phyloP scores from a whole-genome alignment of 2,888 invertebrate species.

The Drosophila merina region DNA sequence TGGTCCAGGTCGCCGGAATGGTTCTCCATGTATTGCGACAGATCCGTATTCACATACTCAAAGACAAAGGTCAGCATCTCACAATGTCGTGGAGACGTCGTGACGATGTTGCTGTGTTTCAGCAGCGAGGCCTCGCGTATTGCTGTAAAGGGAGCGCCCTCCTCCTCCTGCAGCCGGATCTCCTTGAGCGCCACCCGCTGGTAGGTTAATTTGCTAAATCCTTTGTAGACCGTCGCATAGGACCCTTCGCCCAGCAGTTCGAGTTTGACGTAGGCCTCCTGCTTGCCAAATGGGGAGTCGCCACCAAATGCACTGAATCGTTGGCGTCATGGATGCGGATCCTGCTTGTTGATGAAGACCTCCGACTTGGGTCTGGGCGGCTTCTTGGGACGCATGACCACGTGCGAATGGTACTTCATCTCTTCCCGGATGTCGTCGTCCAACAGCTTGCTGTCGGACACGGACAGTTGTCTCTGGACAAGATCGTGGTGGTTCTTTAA shows the following conservation, averaged over 20 bases:
- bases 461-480: constrained; percentile 94
- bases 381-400: constrained; percentile 94
- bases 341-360: constrained; percentile 93
- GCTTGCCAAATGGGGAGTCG: constrained; percentile 98
- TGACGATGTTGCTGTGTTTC: constrained; percentile 99
- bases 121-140: constrained; percentile 99
- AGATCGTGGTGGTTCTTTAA: constrained; percentile 92
- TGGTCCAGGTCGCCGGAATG: constrained; percentile 97
- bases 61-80: constrained; percentile 99
- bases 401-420: constrained; percentile 86
- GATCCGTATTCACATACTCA: constrained; percentile 99
- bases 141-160: constrained; percentile 99
- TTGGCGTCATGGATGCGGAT: constrained; percentile 91
- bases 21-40: constrained; percentile 99
- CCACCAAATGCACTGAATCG: constrained; percentile 98
- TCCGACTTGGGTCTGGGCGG: constrained; percentile 98
- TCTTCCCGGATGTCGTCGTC: constrained; percentile 96
- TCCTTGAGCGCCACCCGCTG: constrained; percentile 99
- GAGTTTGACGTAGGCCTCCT: constrained; percentile 98
- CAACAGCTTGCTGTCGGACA: constrained; percentile 95
- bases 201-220: constrained; percentile 98
- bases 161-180: constrained; percentile 99
- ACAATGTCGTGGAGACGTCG: constrained; percentile 99
- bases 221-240: constrained; percentile 99
- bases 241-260: constrained; percentile 99